Conservation (phyloP, 2,113 vertebrate genomes). For the Lates calcarifer region DNA sequence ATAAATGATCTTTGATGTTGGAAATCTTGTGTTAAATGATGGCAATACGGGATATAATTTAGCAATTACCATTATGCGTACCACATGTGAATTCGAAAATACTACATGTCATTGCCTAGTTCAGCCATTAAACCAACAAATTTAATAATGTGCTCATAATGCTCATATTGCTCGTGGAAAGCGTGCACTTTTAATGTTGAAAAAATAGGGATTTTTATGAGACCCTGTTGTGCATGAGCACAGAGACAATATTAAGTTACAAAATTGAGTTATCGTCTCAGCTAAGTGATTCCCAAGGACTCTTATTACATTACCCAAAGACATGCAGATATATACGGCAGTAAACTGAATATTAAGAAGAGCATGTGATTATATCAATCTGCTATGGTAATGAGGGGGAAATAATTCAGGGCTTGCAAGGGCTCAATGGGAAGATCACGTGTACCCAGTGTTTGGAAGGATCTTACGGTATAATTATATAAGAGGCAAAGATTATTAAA, state of each 20-base stretch:
- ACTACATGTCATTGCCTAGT: slow-evolving; percentile 72
- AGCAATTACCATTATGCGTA: slow-evolving; percentile 67
- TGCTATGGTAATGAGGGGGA: slow-evolving; percentile 67
- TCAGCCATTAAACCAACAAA: slow-evolving; percentile 78
- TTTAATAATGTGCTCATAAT: slow-evolving; percentile 80
- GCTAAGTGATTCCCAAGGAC: slow-evolving; percentile 78
- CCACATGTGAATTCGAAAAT: slow-evolving; percentile 68
- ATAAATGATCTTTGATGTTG: slow-evolving; percentile 73
- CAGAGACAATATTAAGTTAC: slow-evolving; percentile 74
- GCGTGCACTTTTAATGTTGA: slow-evolving; percentile 55
- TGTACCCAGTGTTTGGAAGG: slow-evolving; percentile 41
- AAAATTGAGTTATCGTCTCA: slow-evolving; percentile 78
- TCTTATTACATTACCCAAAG: slow-evolving; percentile 76
- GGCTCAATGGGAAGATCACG: slow-evolving; percentile 42
- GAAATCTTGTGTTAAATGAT: slow-evolving; percentile 73
- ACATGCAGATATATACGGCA: slow-evolving; percentile 67
- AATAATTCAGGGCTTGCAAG: slow-evolving; percentile 51
- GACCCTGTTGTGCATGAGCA: slow-evolving; percentile 61
- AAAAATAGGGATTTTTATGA: slow-evolving; percentile 65
- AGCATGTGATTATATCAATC: slow-evolving; percentile 75
- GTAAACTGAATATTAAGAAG: slow-evolving; percentile 76
- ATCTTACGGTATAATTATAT: slow-evolving; percentile 55
- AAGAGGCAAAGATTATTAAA: slow-evolving; percentile 49
- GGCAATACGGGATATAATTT: slow-evolving; percentile 69
- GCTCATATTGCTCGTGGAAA: slow-evolving; percentile 57